phyloP scores from a whole-genome alignment of 1,140 invertebrate species.

The Atta cephalotes region DNA sequence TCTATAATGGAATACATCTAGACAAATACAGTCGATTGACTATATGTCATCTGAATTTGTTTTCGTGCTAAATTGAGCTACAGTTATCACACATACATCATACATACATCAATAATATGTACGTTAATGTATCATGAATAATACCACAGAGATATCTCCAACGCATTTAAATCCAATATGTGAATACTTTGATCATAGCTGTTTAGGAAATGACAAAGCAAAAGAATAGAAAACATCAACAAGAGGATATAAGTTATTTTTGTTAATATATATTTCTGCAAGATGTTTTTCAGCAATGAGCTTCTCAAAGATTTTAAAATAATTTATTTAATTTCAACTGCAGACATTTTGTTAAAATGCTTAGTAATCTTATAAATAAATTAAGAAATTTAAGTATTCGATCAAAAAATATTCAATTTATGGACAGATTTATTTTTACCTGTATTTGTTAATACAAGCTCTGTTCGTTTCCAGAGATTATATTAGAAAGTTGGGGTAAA shows the following conservation, averaged over 20 bases:
- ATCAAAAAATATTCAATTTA: not conserved
- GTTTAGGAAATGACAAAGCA: not conserved
- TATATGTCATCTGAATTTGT: not conserved
- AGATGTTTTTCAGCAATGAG: not conserved
- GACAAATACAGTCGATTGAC: not conserved
- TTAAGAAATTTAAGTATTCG: conserved; percentile 9
- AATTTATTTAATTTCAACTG: not conserved
- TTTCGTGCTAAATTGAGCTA: not conserved
- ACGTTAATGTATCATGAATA: not conserved
- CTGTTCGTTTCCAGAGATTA: not conserved
- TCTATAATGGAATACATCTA: not conserved
- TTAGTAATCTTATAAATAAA: conserved; percentile 31
- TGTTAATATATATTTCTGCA: not conserved
- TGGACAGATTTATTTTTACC: not conserved
- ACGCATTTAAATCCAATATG: not conserved
- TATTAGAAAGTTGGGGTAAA: not conserved
- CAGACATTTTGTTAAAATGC: not conserved
- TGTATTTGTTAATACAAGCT: not conserved
- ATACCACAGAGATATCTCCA: not conserved
- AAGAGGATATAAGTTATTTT: not conserved
- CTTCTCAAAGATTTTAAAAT: not conserved
- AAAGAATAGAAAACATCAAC: conserved; percentile 29
- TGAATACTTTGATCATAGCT: not conserved
- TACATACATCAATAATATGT: conserved; percentile 23
- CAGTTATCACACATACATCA: conserved; percentile 1